Conservation (phyloP, 2,797 vertebrate genomes). For the Champsocephalus esox region DNA sequence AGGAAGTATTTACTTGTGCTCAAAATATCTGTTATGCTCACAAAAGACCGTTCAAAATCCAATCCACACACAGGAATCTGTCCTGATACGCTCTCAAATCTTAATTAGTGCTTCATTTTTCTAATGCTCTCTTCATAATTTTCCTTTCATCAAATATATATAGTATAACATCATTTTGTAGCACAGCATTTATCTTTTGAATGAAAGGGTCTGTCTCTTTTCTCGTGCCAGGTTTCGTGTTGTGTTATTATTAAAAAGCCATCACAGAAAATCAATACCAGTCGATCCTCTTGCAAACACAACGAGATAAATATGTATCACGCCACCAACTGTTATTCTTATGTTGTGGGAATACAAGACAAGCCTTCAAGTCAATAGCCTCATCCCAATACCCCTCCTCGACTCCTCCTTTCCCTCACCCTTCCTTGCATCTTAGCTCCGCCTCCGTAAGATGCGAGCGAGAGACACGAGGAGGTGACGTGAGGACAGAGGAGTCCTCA, state of each 20-base stretch:
- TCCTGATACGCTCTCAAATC: not conserved
- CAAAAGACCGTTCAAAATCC: not conserved
- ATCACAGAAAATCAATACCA: constrained; percentile 5
- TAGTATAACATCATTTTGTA: too few species aligned
- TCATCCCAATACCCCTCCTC: too few species aligned
- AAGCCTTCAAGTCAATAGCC: constrained; percentile 6
- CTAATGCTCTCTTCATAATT: not conserved
- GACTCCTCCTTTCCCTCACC: too few species aligned
- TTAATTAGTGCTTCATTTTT: not conserved
- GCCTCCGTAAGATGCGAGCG: too few species aligned
- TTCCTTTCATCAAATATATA: not conserved
- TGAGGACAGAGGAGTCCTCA: too few species aligned
- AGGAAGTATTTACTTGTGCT: not conserved
- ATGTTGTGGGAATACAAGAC: constrained; percentile 3
- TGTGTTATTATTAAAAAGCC: constrained; percentile 9
- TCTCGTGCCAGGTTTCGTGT: not conserved
- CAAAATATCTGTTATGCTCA: not conserved
- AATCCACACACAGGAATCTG: not conserved
- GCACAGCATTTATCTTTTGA: not conserved
- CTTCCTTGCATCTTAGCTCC: too few species aligned
- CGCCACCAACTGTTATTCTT: constrained; percentile 14
- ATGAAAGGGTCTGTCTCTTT: not conserved
- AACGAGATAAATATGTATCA: constrained; percentile 21
- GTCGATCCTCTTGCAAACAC: constrained; percentile 12
- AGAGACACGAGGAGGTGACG: too few species aligned